These are phyloP conservation scores for Drosophila melanogaster DNA, from an alignment of 1,140 invertebrate genomes.

Conservation along the genomic window Release_6_plus_ISO1_MT NT_033777.3:22910001-22910500, in stretches of 20 bases:
- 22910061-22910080: conserved; percentile 39
- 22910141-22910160: conserved; percentile 23
- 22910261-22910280: conserved; percentile 74
- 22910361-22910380: conserved; percentile 31
- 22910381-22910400: conserved; percentile 38
- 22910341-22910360: conserved; percentile 35
- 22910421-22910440: conserved; percentile 13
- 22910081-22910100: conserved; percentile 54
- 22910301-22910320: conserved; percentile 66
- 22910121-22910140: conserved; percentile 56
- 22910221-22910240: conserved; percentile 50
- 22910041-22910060: conserved; percentile 11
- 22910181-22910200: not conserved
- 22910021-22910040: conserved; percentile 53
- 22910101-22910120: conserved; percentile 67
- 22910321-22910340: conserved; percentile 63
- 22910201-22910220: conserved; percentile 26
- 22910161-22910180: conserved; percentile 17
- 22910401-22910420: conserved; percentile 18
- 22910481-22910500: not conserved
- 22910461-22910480: conserved; percentile 4
- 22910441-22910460: conserved; percentile 33
- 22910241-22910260: conserved; percentile 66
- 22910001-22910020: conserved; percentile 75
- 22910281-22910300: conserved; percentile 78